Percentiles rank a stretch among this genome's conserved stretches.
phyloP scores from a whole-genome alignment of 2,797 vertebrate genomes.

The Propithecus perrieri region DNA sequence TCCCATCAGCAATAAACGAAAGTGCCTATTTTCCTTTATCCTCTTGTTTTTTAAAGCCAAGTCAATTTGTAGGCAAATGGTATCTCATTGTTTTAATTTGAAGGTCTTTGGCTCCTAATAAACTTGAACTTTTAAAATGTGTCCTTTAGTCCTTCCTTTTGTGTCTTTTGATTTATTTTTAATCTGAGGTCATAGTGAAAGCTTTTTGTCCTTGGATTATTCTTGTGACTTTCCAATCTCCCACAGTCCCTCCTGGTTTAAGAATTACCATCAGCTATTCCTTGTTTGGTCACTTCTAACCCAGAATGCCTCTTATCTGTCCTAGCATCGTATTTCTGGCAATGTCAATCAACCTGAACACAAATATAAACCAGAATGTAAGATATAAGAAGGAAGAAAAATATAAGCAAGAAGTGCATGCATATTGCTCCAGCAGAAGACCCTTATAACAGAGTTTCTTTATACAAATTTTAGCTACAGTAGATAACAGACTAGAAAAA shows the following conservation, averaged over 20 bases:
- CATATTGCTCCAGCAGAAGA: neutral
- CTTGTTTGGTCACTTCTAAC: neutral
- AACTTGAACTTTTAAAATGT: neutral
- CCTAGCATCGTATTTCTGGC: neutral
- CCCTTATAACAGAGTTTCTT: neutral
- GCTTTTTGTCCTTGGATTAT: neutral
- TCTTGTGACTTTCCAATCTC: neutral
- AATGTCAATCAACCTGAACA: constrained; percentile 10
- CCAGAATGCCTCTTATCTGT: neutral
- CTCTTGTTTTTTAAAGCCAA: neutral
- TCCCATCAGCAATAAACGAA: constrained; percentile 3
- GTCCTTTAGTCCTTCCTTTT: neutral
- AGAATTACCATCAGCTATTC: neutral
- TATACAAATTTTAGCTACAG: neutral
- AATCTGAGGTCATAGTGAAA: neutral
- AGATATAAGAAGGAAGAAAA: neutral
- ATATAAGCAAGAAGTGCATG: neutral
- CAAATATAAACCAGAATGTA: neutral
- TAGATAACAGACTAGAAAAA: neutral
- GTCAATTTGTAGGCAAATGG: constrained; percentile 1
- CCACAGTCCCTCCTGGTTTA: neutral
- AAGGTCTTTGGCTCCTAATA: neutral
- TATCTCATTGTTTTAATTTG: neutral
- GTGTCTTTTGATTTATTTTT: constrained; percentile 3
- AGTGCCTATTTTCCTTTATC: neutral